These are phyloP conservation scores for Didymodactylos carnosus DNA, from an alignment of 2,888 invertebrate species.

Conservation along the genomic window DNA sequence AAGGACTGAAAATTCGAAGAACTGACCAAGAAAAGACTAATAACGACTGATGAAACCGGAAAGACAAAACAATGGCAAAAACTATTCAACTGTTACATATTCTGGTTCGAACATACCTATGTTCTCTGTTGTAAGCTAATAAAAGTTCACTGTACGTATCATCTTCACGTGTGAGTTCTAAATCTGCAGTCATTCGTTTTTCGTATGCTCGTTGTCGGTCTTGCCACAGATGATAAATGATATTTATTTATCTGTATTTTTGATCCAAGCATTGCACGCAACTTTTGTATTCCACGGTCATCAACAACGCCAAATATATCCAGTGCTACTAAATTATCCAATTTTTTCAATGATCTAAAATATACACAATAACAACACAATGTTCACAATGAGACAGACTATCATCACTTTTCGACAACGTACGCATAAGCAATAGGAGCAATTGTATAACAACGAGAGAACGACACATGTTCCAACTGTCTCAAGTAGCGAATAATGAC, in stretches of 20 bases:
- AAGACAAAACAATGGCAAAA: no score
- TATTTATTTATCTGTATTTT: constrained; percentile 48
- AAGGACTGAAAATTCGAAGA: no score
- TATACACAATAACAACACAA: constrained; percentile 26
- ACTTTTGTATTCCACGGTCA: constrained; percentile 38
- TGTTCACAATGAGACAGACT: constrained; percentile 12
- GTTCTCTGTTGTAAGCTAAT: no score
- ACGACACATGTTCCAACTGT: neutral
- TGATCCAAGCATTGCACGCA: constrained; percentile 28
- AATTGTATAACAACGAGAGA: neutral
- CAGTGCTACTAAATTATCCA: constrained; percentile 49
- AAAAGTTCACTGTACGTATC: no score
- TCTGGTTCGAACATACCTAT: no score
- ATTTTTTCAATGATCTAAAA: constrained; percentile 33
- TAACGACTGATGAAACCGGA: no score
- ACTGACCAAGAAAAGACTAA: no score
- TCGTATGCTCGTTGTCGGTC: constrained; percentile 63
- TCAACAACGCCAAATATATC: constrained; percentile 64
- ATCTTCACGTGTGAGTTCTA: constrained; percentile 27
- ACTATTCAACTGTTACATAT: no score
- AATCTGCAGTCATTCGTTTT: constrained; percentile 75
- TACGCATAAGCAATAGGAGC: neutral
- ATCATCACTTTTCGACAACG: no score
- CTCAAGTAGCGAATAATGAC: neutral
- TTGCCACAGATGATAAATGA: constrained; percentile 59